These are phyloP conservation scores for Palythoa heliodiscus DNA, from an alignment of 92 coral and sea anemone genomes.

Conservation along the genomic window DNA sequence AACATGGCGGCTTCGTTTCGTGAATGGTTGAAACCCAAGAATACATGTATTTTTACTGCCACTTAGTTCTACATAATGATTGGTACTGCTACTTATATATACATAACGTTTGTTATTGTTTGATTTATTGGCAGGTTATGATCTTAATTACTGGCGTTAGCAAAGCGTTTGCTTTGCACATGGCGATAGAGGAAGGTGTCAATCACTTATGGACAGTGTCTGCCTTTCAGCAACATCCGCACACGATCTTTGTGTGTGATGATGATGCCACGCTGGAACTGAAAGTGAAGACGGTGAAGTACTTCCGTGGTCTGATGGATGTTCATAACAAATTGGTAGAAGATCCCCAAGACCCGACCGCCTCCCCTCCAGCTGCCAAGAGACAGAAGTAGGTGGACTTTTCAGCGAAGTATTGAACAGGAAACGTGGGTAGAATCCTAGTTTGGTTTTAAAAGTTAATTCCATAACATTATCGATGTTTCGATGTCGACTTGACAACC, in stretches of 20 bases:
- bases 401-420: constrained; percentile 3
- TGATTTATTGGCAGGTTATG: constrained; percentile 70
- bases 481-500: not conserved
- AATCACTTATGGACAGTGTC: constrained; percentile 99
- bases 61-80: too few species aligned
- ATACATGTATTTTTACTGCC: too few species aligned
- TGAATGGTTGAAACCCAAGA: too few species aligned
- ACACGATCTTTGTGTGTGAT: constrained; percentile 88
- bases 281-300: constrained; percentile 94
- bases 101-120: not conserved
- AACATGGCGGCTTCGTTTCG: too few species aligned
- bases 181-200: constrained; percentile 91
- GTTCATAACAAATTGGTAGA: constrained; percentile 95
- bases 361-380: constrained; percentile 79
- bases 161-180: constrained; percentile 90
- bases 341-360: constrained; percentile 84
- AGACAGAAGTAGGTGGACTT: constrained; percentile 55
- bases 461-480: not conserved
- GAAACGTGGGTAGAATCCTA: too few species aligned
- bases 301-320: constrained; percentile 97
- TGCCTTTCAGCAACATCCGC: constrained; percentile 96
- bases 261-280: constrained; percentile 98
- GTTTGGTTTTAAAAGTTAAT: not conserved
- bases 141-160: constrained; percentile 90
- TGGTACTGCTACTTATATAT: too few species aligned